phyloP scores from a whole-genome alignment of 2,888 invertebrate species.

The Chymomyza procnemis region DNA sequence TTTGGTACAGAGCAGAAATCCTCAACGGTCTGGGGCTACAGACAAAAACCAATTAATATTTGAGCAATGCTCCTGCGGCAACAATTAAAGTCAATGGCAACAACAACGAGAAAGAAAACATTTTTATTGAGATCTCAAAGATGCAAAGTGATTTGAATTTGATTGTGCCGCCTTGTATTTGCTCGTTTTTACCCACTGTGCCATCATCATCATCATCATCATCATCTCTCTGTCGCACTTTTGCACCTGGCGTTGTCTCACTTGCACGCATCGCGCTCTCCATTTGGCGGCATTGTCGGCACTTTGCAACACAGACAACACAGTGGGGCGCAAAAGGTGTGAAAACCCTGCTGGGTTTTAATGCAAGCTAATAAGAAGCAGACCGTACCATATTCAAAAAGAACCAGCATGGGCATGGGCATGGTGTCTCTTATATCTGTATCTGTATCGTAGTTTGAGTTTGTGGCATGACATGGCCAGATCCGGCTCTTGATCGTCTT shows the following conservation, averaged over 20 bases:
- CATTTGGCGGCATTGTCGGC: conserved; percentile 27
- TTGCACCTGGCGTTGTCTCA: not conserved
- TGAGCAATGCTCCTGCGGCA: conserved; percentile 75
- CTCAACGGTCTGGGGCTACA: conserved; percentile 31
- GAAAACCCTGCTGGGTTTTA: conserved; percentile 78
- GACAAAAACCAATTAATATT: conserved; percentile 75
- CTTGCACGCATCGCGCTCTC: not conserved
- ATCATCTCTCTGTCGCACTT: not conserved
- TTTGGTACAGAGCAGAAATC: conserved; percentile 42
- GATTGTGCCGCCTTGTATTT: conserved; percentile 57
- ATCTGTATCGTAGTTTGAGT: not conserved
- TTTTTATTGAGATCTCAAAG: conserved; percentile 77
- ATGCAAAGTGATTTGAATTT: conserved; percentile 75
- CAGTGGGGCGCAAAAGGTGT: conserved; percentile 77
- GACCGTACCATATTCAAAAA: conserved; percentile 33
- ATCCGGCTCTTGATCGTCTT: not conserved
- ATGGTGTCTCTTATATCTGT: not conserved
- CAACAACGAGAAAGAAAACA: conserved; percentile 36
- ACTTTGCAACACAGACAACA: conserved; percentile 29
- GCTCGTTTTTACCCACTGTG: conserved; percentile 38
- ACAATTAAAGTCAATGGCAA: conserved; percentile 73
- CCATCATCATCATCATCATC: too few relatives aligned
- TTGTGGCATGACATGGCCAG: not conserved
- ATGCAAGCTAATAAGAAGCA: conserved; percentile 76
- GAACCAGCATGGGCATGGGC: conserved; percentile 15